These are phyloP conservation scores for Drosophila melanosoma DNA, from an alignment of 2,888 invertebrate species.

Conservation along the genomic window DNA sequence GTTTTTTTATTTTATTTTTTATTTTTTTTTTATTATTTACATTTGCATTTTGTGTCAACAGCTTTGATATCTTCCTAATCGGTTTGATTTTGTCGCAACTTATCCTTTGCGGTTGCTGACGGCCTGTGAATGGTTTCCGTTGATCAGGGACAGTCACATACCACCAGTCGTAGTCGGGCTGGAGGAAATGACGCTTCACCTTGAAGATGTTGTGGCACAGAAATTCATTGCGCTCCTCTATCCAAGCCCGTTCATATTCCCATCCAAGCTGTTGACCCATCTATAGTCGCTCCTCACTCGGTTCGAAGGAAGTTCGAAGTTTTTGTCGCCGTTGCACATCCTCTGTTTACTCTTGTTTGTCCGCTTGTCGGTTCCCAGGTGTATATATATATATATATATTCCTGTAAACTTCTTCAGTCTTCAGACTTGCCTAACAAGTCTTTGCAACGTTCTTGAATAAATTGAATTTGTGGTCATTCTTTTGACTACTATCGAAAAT, in stretches of 20 bases:
- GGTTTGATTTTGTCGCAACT: background rate
- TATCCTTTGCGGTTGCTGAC: background rate
- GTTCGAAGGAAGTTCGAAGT: conserved; percentile 32
- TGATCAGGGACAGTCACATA: conserved; percentile 9
- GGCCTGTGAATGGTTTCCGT: background rate
- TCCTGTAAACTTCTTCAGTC: background rate
- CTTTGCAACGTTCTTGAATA: background rate
- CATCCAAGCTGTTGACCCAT: conserved; percentile 37
- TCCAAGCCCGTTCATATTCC: conserved; percentile 43
- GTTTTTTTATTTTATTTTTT: too few relatives aligned
- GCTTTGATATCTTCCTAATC: background rate
- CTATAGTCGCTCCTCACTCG: background rate
- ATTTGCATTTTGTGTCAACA: too few relatives aligned
- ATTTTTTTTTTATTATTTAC: background rate
- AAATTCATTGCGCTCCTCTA: conserved; percentile 19
- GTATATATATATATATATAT: too few relatives aligned
- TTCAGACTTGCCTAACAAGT: conserved; percentile 10
- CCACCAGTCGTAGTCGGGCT: conserved; percentile 43
- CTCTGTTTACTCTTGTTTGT: conserved; percentile 28
- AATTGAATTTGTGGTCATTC: background rate
- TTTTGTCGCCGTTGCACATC: background rate
- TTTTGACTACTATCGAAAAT: background rate
- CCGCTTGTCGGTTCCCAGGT: background rate
- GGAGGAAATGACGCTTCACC: conserved; percentile 17
- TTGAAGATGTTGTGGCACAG: background rate